A percentile compares a stretch with the other conserved stretches of the same genome.
Evolutionary conservation across 2,797 vertebrate species (phyloP).

Genomic region (Poeciliopsis infans): DNA sequence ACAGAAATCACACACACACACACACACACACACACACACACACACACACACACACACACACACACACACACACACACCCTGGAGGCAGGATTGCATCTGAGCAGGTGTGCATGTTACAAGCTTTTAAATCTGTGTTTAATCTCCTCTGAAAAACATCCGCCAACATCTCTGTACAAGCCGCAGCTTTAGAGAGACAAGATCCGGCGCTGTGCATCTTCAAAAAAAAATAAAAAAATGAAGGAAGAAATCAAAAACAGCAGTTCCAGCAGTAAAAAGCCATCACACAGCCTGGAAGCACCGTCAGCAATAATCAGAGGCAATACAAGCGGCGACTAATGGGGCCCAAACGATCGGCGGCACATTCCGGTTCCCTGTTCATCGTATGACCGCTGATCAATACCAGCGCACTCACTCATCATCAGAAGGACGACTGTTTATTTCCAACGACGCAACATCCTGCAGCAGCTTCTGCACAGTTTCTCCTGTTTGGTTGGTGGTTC

Average conservation of each 20-base stretch:
- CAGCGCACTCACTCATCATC: constrained; percentile 69
- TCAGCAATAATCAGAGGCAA: constrained; percentile 76
- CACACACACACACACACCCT: background rate
- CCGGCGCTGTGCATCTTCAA: constrained; percentile 28
- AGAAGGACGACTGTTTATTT: constrained; percentile 70
- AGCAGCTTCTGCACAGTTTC: constrained; percentile 21
- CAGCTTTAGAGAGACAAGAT: constrained; percentile 24
- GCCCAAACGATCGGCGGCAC: constrained; percentile 69
- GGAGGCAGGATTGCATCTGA: constrained; percentile 26
- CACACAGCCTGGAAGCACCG: constrained; percentile 56
- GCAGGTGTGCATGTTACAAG: constrained; percentile 21
- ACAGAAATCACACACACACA: constrained; percentile 8
- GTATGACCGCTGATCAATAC: constrained; percentile 74
- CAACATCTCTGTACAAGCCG: constrained; percentile 25
- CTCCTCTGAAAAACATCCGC: constrained; percentile 40
- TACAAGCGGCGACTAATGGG: constrained; percentile 69
- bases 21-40: too few species aligned
- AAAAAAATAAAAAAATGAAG: constrained; percentile 8
- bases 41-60: too few species aligned
- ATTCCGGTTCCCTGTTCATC: constrained; percentile 68
- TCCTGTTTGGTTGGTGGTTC: background rate
- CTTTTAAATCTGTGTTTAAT: constrained; percentile 49
- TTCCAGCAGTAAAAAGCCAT: constrained; percentile 67
- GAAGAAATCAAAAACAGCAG: constrained; percentile 59
- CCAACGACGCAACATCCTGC: constrained; percentile 16